phyloP scores from a whole-genome alignment of 2,797 vertebrate species.

The Tachyglossus aculeatus region DNA sequence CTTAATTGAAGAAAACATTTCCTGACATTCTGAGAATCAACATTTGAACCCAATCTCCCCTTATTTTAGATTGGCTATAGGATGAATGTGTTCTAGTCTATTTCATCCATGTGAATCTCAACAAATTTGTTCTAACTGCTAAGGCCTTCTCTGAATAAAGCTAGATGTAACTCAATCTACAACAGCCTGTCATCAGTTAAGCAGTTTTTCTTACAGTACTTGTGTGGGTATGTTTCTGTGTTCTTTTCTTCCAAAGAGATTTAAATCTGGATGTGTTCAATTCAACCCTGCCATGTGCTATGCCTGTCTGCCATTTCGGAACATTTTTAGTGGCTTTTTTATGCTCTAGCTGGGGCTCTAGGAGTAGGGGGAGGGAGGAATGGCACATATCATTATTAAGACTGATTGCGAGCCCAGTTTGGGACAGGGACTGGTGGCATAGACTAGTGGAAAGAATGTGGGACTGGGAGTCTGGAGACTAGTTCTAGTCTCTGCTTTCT shows the following conservation, averaged over 20 bases:
- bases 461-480: not conserved
- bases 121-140: conserved; percentile 63
- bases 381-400: not conserved
- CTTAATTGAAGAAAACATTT: conserved; percentile 74
- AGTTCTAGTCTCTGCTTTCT: not conserved
- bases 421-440: too few relatives aligned
- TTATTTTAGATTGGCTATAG: conserved; percentile 48
- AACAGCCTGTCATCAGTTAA: conserved; percentile 63
- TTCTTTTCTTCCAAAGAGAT: conserved; percentile 52
- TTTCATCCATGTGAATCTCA: conserved; percentile 70
- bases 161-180: conserved; percentile 62
- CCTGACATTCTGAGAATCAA: conserved; percentile 69
- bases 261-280: conserved; percentile 57
- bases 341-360: not conserved
- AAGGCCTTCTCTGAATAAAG: conserved; percentile 65
- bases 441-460: not conserved
- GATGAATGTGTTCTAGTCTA: conserved; percentile 60
- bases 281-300: conserved; percentile 6
- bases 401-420: too few relatives aligned
- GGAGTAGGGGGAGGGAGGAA: not conserved
- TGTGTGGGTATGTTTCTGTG: conserved; percentile 68
- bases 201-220: conserved; percentile 42
- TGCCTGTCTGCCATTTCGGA: conserved; percentile 16
- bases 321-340: conserved; percentile 20
- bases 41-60: conserved; percentile 71